Evolutionary conservation across 2,113 vertebrate species (phyloP).

Genomic region (Tretioscincus oriximinensis): DNA sequence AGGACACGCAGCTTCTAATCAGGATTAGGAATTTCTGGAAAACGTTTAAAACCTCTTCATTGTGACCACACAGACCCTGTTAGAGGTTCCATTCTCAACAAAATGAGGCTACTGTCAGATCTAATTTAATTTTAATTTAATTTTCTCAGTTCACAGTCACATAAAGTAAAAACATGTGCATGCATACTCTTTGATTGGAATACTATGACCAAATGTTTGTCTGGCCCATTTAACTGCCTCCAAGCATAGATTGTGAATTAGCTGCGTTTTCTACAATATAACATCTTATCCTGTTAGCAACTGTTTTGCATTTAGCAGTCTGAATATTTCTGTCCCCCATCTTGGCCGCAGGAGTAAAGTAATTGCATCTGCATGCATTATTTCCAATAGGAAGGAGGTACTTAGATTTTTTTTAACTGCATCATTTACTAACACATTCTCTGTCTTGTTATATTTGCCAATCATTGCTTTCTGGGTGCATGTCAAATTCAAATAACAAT

Average conservation of each 20-base stretch:
- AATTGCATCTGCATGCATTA: conserved; percentile 5
- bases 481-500: neutral
- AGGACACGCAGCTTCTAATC: conserved; percentile 10
- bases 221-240: conserved; percentile 33
- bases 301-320: conserved; percentile 37
- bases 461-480: neutral
- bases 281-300: neutral
- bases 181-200: neutral
- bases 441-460: neutral
- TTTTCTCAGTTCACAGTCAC: conserved; percentile 23
- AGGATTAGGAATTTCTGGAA: conserved; percentile 8
- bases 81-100: neutral
- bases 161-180: conserved; percentile 26
- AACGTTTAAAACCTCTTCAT: conserved; percentile 24
- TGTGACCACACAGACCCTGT: conserved; percentile 22
- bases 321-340: conserved; percentile 1
- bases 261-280: conserved; percentile 7
- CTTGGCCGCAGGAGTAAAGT: conserved; percentile 6
- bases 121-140: conserved; percentile 34
- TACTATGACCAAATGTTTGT: conserved; percentile 7
- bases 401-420: neutral
- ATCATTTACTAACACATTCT: neutral
- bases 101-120: conserved; percentile 28
- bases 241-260: conserved; percentile 14
- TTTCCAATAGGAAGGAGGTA: neutral